phyloP scores from a whole-genome alignment of 2,888 invertebrate genomes.

The Drosophila nr. perissopoda region DNA sequence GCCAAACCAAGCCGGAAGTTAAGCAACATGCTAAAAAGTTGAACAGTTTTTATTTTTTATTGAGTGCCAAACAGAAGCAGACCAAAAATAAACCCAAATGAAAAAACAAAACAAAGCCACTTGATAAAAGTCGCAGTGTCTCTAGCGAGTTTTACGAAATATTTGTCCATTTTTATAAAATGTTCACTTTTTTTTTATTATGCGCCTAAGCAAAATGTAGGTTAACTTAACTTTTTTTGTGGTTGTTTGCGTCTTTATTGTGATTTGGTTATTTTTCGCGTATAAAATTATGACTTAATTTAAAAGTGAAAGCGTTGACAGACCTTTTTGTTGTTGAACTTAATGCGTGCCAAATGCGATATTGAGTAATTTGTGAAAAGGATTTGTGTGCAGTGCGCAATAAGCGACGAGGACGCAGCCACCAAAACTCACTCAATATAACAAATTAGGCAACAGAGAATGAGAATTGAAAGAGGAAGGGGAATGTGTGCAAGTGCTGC shows the following conservation, averaged over 20 bases:
- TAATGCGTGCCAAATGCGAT: slow-evolving; percentile 30
- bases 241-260: slow-evolving; percentile 19
- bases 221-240: slow-evolving; percentile 50
- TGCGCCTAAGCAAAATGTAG: slow-evolving; percentile 57
- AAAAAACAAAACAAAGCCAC: slow-evolving; percentile 18
- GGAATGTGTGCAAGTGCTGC: slow-evolving; percentile 25
- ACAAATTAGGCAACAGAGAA: slow-evolving; percentile 43
- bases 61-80: slow-evolving; percentile 12
- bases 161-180: slow-evolving; percentile 24
- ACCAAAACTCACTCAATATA: slow-evolving; percentile 20
- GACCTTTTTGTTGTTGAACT: slow-evolving; percentile 4
- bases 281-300: slow-evolving; percentile 77
- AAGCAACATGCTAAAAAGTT: neutral
- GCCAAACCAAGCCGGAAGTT: slow-evolving; percentile 32
- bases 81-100: neutral
- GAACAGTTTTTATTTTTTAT: slow-evolving; percentile 1
- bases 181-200: slow-evolving; percentile 58
- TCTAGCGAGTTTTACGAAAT: slow-evolving; percentile 34
- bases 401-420: slow-evolving; percentile 30
- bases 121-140: slow-evolving; percentile 34
- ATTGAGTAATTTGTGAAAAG: slow-evolving; percentile 53
- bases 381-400: slow-evolving; percentile 35
- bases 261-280: slow-evolving; percentile 33
- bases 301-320: slow-evolving; percentile 71
- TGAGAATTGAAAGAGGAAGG: neutral